Evolutionary conservation across 2,888 invertebrate genomes (phyloP), one percentile per base, ranked within the genome.

Genomic region (Aporophyla nigra): DNA sequence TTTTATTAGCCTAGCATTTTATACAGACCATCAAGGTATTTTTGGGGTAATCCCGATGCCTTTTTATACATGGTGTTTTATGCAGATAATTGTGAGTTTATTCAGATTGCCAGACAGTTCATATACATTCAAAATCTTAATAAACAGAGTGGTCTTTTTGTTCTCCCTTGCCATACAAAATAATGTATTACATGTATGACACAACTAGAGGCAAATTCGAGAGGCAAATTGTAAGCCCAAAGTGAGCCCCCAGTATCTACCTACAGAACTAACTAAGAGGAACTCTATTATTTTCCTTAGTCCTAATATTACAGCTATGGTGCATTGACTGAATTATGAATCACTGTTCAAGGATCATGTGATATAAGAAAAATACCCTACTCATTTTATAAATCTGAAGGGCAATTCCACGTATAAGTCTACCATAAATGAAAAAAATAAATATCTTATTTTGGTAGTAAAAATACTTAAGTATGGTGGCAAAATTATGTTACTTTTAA

Each of bases 221-320:
- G 56, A 21, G 56, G 33, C 9, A 21, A 46, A 51, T 63, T 46
- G 71, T 43, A 9, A 54, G 54, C 62, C 62, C 24, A 56, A 51
- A 46, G 16, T 56, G 71, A 46, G 78, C 51, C 71, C 51, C 77
- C 43, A 0, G 10, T 56, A 56, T 24, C 16, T 63, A 63, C 63
- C 56, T 63, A 33, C 19, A 16, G 21, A n/a, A n/a, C 21, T 14
- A 33, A 33, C 1, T 59, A 53, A 43, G 40, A 33, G 27, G 7
- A 67, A 40, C 21, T 24, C 12, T n/a, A 65, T 58, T 58, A 51
- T 78, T 78, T 78, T 78, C 63, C 77, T 72, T 53, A 65, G 40
- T 56, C 5, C 5, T 43, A 56, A 43, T 63, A 78, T 12, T 24
- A 40, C 10, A 68, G 16, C 24, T 51, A 56, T 5, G 0, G 21